Evolutionary conservation across 1,140 invertebrate species (phyloP), one percentile per base, ranked within the genome.

Genomic region (Potamilus streckersoni): DNA sequence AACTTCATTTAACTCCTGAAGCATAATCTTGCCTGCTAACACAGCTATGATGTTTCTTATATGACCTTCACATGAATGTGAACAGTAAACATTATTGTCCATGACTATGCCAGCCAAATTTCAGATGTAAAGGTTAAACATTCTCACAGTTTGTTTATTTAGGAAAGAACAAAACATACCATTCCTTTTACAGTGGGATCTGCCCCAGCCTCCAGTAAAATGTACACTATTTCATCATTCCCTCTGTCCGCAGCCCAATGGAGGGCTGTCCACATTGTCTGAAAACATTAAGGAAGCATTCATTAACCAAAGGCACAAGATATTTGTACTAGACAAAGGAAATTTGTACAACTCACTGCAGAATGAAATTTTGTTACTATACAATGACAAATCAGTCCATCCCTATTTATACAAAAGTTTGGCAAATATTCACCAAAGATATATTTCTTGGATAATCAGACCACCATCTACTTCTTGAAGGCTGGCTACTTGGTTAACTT

Each of bases 241-340:
- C 82, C 84, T 69, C 89, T 68, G 71, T 90, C 89, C 60, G 84
- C 83, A 23, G 89, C 89, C 89, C 89, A 90, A 80, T 90, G 89
- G 38, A 90, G 72, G 4, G 89, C 88, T 15, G 86, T 88, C 89
- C 89, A 90, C 31, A 82, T 79, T 74, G 89, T 89, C 89, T 90
- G 79, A 15, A 81, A 79, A 71, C n/a, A 76, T 13, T 79, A 68
- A 49, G 11, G 38, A 49, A 49, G 38, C 72, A 66, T 66, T 31
- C 69, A 63, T 57, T 8, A 38, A 61, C 1, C 27, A 27, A 15
- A 70, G 11, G 38, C 38, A 49, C 38, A 49, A 49, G 38, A 49
- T 8, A 49, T 49, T 55, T 59, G 20, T 62, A 62, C 4, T 19
- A 62, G 20, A 23, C 60, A 62, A 62, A 12, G 19, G 60, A n/a